Percentiles rank a stretch among this genome's conserved stretches.
These are phyloP conservation scores for Pteronotus mesoamericanus DNA, from an alignment of 2,797 vertebrate genomes.

Conservation along the genomic window DNA sequence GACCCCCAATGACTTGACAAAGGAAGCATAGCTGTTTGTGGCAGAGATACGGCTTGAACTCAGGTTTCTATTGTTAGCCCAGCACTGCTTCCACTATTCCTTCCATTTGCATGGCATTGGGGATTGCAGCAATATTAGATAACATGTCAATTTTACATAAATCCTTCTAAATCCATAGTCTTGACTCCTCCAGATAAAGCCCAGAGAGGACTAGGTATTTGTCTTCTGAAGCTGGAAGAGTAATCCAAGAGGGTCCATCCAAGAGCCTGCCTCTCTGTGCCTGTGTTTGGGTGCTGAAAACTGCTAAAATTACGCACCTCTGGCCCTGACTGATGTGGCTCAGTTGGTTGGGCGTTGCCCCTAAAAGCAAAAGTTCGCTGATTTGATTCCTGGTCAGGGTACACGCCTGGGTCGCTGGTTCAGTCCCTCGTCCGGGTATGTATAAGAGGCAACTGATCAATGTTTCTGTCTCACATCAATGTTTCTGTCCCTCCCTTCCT, in stretches of 20 bases:
- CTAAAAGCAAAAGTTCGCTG: background rate
- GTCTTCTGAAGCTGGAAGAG: background rate
- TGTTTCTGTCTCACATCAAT: background rate
- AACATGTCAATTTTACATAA: background rate
- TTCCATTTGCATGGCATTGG: background rate
- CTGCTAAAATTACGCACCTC: background rate
- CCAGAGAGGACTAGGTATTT: background rate
- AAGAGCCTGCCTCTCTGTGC: accelerated
- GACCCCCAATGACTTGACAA: background rate
- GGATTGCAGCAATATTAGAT: background rate
- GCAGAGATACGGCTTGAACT: background rate
- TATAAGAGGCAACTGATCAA: background rate
- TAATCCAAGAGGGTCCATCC: background rate
- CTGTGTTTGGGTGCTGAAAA: background rate
- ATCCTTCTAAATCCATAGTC: background rate
- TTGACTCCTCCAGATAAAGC: background rate
- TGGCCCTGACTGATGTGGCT: background rate
- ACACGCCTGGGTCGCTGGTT: background rate
- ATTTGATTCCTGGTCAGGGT: background rate
- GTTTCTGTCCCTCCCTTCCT: background rate
- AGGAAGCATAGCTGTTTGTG: background rate
- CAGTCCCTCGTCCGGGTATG: background rate
- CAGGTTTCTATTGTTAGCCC: background rate
- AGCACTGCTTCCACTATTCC: accelerated
- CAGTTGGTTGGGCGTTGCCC: background rate